A percentile compares a stretch with the other conserved stretches of the same genome.
Conservation (phyloP, 1,140 invertebrate genomes). For the Zaprionus ornatus region DNA sequence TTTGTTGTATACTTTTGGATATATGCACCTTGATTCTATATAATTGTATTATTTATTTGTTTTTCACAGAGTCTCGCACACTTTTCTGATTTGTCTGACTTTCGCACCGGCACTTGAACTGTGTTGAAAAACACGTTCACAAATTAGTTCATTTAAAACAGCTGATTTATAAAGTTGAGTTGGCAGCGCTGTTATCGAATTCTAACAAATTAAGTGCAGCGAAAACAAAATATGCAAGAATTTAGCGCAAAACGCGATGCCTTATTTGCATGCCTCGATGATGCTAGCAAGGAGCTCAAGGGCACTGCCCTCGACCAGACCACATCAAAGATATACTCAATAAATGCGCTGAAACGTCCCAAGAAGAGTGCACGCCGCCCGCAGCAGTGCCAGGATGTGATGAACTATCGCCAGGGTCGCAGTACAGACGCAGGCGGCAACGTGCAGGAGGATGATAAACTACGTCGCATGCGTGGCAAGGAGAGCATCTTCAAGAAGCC, state of each 20-base stretch:
- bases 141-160: slow-evolving; percentile 22
- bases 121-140: neutral
- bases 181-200: slow-evolving; percentile 25
- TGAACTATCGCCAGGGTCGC: slow-evolving; percentile 63
- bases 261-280: slow-evolving; percentile 85
- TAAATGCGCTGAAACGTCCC: slow-evolving; percentile 60
- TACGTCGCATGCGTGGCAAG: slow-evolving; percentile 87
- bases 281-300: slow-evolving; percentile 84
- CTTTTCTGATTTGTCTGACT: slow-evolving; percentile 25
- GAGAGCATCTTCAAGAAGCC: slow-evolving; percentile 91
- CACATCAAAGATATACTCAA: slow-evolving; percentile 42
- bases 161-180: slow-evolving; percentile 37
- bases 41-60: slow-evolving; percentile 22
- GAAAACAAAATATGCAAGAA: slow-evolving; percentile 72
- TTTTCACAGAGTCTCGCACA: slow-evolving; percentile 33
- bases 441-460: slow-evolving; percentile 59
- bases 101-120: slow-evolving; percentile 34
- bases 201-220: slow-evolving; percentile 7
- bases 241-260: slow-evolving; percentile 85
- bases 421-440: slow-evolving; percentile 32
- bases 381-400: slow-evolving; percentile 32
- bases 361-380: slow-evolving; percentile 10
- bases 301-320: slow-evolving; percentile 84
- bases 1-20: neutral
- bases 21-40: slow-evolving; percentile 22